Percentiles rank a stretch among this genome's conserved stretches.
Evolutionary conservation across 1,140 invertebrate species (phyloP).

Genomic region (Microvelia longipes): DNA sequence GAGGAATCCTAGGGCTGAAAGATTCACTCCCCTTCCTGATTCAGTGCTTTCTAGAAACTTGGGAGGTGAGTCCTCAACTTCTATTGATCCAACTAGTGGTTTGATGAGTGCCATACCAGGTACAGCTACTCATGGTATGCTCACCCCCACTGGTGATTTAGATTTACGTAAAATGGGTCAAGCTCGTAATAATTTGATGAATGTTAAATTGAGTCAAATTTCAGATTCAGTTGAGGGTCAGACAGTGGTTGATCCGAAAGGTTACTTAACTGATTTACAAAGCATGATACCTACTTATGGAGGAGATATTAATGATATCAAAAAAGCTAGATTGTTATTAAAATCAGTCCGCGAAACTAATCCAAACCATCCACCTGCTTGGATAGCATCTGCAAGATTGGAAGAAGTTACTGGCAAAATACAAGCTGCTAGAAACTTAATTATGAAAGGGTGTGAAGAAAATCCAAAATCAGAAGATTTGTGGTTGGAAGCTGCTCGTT

Average conservation of each 20-base stretch:
- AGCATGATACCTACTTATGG: constrained; percentile 98
- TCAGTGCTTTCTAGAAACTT: constrained; percentile 84
- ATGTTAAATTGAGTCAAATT: constrained; percentile 93
- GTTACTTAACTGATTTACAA: constrained; percentile 94
- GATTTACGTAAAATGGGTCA: constrained; percentile 98
- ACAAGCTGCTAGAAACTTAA: constrained; percentile 89
- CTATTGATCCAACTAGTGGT: constrained; percentile 73
- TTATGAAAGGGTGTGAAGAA: constrained; percentile 92
- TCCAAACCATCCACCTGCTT: constrained; percentile 96
- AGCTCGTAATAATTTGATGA: constrained; percentile 98
- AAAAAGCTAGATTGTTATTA: constrained; percentile 88
- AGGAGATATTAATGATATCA: constrained; percentile 94
- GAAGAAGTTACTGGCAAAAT: constrained; percentile 99
- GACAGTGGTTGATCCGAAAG: constrained; percentile 98
- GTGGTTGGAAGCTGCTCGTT: constrained; percentile 90
- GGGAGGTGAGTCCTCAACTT: constrained; percentile 60
- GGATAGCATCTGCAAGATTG: constrained; percentile 96
- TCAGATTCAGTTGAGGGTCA: constrained; percentile 98
- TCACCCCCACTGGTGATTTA: constrained; percentile 76
- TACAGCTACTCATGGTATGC: constrained; percentile 40
- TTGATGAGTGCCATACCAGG: constrained; percentile 71
- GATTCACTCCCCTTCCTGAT: constrained; percentile 94
- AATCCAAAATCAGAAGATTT: constrained; percentile 95
- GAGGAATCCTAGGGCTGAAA: constrained; percentile 84
- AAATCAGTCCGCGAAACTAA: constrained; percentile 98